These are phyloP conservation scores for Sycophila texana DNA, from an alignment of 2,888 invertebrate species.

Conservation along the genomic window DNA sequence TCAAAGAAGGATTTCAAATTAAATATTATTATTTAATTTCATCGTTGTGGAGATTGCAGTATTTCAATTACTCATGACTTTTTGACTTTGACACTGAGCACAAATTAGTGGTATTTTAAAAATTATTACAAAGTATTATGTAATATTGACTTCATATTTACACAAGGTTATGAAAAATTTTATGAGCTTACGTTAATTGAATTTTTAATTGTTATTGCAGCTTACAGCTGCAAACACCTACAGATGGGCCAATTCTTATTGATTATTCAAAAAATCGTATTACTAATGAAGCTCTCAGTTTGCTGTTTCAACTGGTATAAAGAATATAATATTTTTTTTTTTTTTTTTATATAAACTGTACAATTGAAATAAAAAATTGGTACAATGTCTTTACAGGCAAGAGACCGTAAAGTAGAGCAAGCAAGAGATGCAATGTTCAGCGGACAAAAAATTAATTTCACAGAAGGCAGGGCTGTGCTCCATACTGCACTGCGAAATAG, in stretches of 20 bases:
- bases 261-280: slow-evolving; percentile 98
- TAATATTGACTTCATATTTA: slow-evolving; percentile 25
- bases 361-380: slow-evolving; percentile 16
- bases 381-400: slow-evolving; percentile 75
- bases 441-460: slow-evolving; percentile 98
- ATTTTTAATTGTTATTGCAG: slow-evolving; percentile 75
- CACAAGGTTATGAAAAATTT: slow-evolving; percentile 32
- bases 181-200: slow-evolving; percentile 16
- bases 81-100: neutral
- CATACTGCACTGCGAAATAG: slow-evolving; percentile 96
- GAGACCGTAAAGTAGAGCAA: slow-evolving; percentile 87
- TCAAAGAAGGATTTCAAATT: neutral
- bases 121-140: slow-evolving; percentile 6
- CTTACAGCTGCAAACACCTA: slow-evolving; percentile 84
- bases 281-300: slow-evolving; percentile 84
- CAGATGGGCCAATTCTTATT: slow-evolving; percentile 92
- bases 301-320: slow-evolving; percentile 91
- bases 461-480: slow-evolving; percentile 96
- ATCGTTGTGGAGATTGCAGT: too few species aligned
- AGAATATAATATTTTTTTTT: slow-evolving; percentile 8
- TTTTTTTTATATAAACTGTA: slow-evolving; percentile 23
- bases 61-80: neutral
- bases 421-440: slow-evolving; percentile 93
- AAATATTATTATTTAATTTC: too few species aligned
- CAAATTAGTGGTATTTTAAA: neutral